These are phyloP conservation scores for Eleginops maclovinus DNA, from an alignment of 2,113 vertebrate genomes.

Conservation along the genomic window DNA sequence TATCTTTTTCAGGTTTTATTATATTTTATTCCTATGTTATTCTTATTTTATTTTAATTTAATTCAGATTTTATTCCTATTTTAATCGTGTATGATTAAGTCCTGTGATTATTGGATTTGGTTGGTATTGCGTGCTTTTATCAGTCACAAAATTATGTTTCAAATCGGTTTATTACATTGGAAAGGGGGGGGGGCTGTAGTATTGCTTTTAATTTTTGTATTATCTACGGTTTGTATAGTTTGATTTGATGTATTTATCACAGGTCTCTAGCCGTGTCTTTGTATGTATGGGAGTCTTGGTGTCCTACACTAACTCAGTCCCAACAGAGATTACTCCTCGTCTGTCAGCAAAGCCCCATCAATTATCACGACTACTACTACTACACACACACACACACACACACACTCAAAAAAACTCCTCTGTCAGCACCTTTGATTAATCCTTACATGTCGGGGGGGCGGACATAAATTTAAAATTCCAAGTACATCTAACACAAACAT, in stretches of 20 bases:
- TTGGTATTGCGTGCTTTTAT: too few relatives aligned
- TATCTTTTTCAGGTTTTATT: too few relatives aligned
- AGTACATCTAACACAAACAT: slow-evolving; percentile 32
- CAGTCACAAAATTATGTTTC: too few relatives aligned
- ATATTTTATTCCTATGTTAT: too few relatives aligned
- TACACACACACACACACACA: not conserved
- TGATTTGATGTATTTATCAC: not conserved
- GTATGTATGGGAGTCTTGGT: not conserved
- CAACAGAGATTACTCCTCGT: slow-evolving; percentile 51
- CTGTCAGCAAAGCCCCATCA: slow-evolving; percentile 58
- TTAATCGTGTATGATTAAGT: too few relatives aligned
- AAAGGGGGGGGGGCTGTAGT: too few relatives aligned
- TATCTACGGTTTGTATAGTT: too few relatives aligned
- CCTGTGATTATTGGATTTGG: too few relatives aligned
- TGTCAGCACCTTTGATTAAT: slow-evolving; percentile 62
- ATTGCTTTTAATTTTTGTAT: too few relatives aligned
- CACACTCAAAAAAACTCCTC: slow-evolving; percentile 23
- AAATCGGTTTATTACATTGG: too few relatives aligned
- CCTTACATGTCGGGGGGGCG: slow-evolving; percentile 19
- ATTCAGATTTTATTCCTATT: too few relatives aligned
- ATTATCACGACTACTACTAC: not conserved
- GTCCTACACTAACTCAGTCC: slow-evolving; percentile 4
- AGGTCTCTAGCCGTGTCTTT: not conserved
- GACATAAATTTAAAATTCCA: slow-evolving; percentile 34
- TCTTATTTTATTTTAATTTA: too few relatives aligned